phyloP scores from a whole-genome alignment of 2,113 vertebrate genomes.

The Scalopus aquaticus region DNA sequence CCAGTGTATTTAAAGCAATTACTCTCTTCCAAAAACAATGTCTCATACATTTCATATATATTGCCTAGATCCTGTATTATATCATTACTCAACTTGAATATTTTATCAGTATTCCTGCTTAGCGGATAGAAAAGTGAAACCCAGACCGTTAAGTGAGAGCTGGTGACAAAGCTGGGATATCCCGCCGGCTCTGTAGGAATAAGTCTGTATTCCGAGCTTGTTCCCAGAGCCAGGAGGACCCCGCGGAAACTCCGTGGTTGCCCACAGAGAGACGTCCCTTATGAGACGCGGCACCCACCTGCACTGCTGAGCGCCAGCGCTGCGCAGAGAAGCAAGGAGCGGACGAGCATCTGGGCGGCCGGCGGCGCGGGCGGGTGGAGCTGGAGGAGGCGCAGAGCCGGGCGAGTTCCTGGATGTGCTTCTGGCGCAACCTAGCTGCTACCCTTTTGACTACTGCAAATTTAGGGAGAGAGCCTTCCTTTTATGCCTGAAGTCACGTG shows the following conservation, averaged over 20 bases:
- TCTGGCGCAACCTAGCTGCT: not conserved
- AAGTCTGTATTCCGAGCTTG: not conserved
- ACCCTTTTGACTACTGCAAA: slow-evolving; percentile 60
- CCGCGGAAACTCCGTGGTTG: not conserved
- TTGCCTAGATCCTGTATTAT: not conserved
- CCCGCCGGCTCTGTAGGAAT: not conserved
- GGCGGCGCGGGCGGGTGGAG: not conserved
- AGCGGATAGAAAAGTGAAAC: not conserved
- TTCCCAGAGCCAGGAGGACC: not conserved
- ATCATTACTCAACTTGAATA: not conserved
- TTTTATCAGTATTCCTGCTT: not conserved
- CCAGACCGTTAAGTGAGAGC: not conserved
- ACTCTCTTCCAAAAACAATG: not conserved
- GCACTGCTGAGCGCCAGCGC: slow-evolving; percentile 63
- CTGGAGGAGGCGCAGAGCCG: not conserved
- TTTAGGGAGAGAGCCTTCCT: slow-evolving; percentile 24
- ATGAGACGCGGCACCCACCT: slow-evolving; percentile 68
- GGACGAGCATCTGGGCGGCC: slow-evolving; percentile 59
- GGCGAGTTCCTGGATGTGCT: not conserved
- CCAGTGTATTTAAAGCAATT: not conserved
- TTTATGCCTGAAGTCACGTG: slow-evolving; percentile 62
- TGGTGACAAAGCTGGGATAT: not conserved
- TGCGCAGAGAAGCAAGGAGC: slow-evolving; percentile 56
- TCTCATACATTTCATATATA: not conserved
- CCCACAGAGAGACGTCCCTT: too few species aligned